These are phyloP conservation scores for Nycticebus coucang DNA, from an alignment of 2,113 vertebrate species.

Conservation along the genomic window DNA sequence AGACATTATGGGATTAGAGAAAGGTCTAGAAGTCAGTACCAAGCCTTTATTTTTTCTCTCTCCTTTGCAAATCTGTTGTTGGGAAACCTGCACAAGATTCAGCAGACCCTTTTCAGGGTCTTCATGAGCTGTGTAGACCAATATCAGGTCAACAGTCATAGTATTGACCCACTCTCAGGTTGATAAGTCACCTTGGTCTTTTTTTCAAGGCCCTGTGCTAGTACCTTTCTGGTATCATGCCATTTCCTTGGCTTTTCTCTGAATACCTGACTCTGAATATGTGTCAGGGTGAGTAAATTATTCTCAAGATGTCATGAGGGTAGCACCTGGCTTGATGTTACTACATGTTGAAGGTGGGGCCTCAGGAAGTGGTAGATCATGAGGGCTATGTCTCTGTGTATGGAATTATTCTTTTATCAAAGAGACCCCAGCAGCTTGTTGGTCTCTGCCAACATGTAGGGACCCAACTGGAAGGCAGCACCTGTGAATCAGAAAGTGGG, in stretches of 20 bases:
- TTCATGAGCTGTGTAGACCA: not conserved
- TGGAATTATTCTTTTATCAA: not conserved
- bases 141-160: not conserved
- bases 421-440: not conserved
- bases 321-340: not conserved
- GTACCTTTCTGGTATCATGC: not conserved
- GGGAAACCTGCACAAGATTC: not conserved
- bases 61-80: not conserved
- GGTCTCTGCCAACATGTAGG: not conserved
- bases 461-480: not conserved
- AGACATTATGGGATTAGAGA: not conserved
- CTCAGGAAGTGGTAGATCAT: not conserved
- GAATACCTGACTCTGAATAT: not conserved
- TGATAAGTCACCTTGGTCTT: not conserved
- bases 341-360: not conserved
- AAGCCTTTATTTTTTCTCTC: not conserved
- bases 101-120: not conserved
- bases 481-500: not conserved
- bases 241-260: not conserved
- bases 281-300: not conserved
- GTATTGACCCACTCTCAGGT: not conserved
- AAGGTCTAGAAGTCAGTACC: constrained; percentile 17
- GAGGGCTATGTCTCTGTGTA: not conserved
- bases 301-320: not conserved
- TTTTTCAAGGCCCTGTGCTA: not conserved